Evolutionary conservation across 23 tunicate genomes (phyloP).

Genomic region (Halocynthia aurantium): DNA sequence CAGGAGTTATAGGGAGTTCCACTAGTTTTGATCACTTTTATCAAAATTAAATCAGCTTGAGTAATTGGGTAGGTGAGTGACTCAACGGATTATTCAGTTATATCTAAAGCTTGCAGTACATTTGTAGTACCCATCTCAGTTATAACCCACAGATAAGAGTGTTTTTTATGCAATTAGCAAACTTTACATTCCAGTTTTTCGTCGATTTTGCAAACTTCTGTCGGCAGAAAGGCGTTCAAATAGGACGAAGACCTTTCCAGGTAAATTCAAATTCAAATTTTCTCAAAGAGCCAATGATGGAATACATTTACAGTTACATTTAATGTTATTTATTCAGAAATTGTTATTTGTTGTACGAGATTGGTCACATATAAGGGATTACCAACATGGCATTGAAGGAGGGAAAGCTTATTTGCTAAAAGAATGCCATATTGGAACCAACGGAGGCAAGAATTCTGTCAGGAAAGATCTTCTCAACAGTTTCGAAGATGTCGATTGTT

Average conservation of each 20-base stretch:
- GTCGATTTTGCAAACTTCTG: no score
- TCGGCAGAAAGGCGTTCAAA: no score
- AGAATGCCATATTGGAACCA: background rate
- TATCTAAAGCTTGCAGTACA: background rate
- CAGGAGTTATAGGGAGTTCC: no score
- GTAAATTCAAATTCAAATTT: background rate
- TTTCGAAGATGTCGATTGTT: background rate
- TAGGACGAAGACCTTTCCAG: background rate
- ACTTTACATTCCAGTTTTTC: no score
- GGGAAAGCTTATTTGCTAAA: background rate
- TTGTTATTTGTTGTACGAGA: slow-evolving; percentile 6
- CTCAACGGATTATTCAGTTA: background rate
- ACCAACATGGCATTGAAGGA: background rate
- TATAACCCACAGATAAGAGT: no score
- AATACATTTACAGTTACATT: no score
- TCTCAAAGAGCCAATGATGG: background rate
- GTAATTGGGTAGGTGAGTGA: no score
- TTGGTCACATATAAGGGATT: background rate
- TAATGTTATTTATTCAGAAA: background rate
- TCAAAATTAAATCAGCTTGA: no score
- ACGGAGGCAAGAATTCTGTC: background rate
- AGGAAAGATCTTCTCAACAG: background rate
- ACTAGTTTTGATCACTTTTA: no score
- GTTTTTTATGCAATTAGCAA: no score
- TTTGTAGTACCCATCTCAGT: no score